Conservation (phyloP, 2,888 invertebrate genomes). For the Pollenia angustigena region DNA sequence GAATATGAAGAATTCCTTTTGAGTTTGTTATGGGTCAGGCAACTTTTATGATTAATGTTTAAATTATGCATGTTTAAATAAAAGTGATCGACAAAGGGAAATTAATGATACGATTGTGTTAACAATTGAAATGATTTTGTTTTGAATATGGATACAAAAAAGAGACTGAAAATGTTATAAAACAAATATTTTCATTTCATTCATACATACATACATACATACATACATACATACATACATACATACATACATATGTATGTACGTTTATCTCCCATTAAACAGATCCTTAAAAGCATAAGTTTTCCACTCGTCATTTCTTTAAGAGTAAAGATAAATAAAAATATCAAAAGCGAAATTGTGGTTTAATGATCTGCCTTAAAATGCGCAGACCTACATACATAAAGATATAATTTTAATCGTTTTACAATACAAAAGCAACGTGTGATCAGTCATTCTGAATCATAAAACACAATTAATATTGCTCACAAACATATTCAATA, state of each 20-base stretch:
- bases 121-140: constrained; percentile 67
- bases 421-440: constrained; percentile 3
- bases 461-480: background rate
- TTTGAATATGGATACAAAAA: constrained; percentile 50
- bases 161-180: constrained; percentile 29
- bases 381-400: background rate
- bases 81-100: constrained; percentile 63
- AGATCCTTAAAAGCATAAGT: background rate
- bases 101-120: constrained; percentile 69
- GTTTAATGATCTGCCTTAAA: background rate
- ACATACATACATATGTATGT: background rate
- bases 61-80: constrained; percentile 54
- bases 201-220: background rate
- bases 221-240: background rate
- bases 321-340: background rate
- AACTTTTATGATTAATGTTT: constrained; percentile 64
- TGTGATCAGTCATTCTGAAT: constrained; percentile 34
- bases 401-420: constrained; percentile 12
- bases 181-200: constrained; percentile 56
- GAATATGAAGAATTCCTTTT: constrained; percentile 30
- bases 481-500: no score
- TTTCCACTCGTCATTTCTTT: background rate
- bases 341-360: no score
- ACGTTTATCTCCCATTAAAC: background rate
- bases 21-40: constrained; percentile 45